Evolutionary conservation across 2,797 vertebrate species (phyloP), one percentile per base, ranked within the genome.

Genomic region (Neosalanx taihuensis): DNA sequence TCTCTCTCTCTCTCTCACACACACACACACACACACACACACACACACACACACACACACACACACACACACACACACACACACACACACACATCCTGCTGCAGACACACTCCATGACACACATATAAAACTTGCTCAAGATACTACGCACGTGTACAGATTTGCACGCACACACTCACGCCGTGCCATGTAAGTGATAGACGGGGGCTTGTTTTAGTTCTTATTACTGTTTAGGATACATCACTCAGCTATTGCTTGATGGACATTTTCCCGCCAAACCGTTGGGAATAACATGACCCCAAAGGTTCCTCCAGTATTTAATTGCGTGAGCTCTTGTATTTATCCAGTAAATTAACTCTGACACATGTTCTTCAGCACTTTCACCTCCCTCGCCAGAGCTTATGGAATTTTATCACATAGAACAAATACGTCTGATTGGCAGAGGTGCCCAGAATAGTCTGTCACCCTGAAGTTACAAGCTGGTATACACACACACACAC

Each of bases 141-240:
- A 46, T 46, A 46, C 41, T 12, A 12, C 13, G 41, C 51, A 56
- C 51, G 18, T n/a, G 23, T 26, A 58, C 29, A 60, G 62, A 53
- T 33, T 74, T 69, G 72, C 57, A 60, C 30, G 20, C 6, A 2
- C 51, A 69, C 35, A 64, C 18, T 30, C 26, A 64, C 26, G 30
- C 37, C 7, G 3, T 41, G 37, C 37, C 37, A 41, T 10, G 7
- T 10, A 41, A 53, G 33, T 31, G 20, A 30, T 26, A 68, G 30
- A 18, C 68, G 49, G 61, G 64, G 15, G n/a, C 23, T 77, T 72
- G 23, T 68, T 67, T 30, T 49, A 30, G 30, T 56, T 3, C 41
- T 30, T 57, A 57, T 56, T 66, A 6, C 56, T 17, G 29, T 72
- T 59, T 4, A 29, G 57, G 58, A 26, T 51, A 69, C 64, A 56